Percentiles rank a stretch among this genome's conserved stretches.
Evolutionary conservation across 1,140 invertebrate species (phyloP).

Genomic region (Listronotus oregonensis): DNA sequence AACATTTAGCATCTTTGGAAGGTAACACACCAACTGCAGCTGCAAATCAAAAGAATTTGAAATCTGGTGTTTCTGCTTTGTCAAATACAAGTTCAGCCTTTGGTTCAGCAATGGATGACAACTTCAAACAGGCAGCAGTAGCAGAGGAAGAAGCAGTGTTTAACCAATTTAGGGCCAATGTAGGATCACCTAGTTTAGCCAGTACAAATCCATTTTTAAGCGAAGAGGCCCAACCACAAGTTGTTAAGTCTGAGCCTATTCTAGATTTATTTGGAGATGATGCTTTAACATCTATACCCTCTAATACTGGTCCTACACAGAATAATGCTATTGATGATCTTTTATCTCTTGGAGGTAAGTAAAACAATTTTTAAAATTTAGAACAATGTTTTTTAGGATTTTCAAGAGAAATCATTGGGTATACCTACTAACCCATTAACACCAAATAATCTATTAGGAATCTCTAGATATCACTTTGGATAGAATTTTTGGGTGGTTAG

Average conservation of each 20-base stretch:
- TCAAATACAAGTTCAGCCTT: slow-evolving; percentile 87
- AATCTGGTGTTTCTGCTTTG: slow-evolving; percentile 86
- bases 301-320: slow-evolving; percentile 45
- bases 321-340: slow-evolving; percentile 87
- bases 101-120: slow-evolving; percentile 83
- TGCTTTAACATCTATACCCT: slow-evolving; percentile 54
- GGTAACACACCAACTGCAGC: slow-evolving; percentile 86
- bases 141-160: slow-evolving; percentile 94
- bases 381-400: too few species aligned
- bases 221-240: slow-evolving; percentile 52
- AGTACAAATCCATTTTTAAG: slow-evolving; percentile 88
- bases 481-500: too few species aligned
- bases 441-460: too few species aligned
- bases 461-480: too few species aligned
- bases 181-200: slow-evolving; percentile 72
- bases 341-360: slow-evolving; percentile 69
- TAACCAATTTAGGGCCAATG: slow-evolving; percentile 91
- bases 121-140: slow-evolving; percentile 82
- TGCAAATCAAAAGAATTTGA: slow-evolving; percentile 84
- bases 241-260: slow-evolving; percentile 67
- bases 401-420: too few species aligned
- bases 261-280: slow-evolving; percentile 79
- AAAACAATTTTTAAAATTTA: not conserved
- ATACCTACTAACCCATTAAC: too few species aligned
- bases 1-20: slow-evolving; percentile 92